Conservation (phyloP, 2,113 vertebrate species). For the Bujurquina vittata region DNA sequence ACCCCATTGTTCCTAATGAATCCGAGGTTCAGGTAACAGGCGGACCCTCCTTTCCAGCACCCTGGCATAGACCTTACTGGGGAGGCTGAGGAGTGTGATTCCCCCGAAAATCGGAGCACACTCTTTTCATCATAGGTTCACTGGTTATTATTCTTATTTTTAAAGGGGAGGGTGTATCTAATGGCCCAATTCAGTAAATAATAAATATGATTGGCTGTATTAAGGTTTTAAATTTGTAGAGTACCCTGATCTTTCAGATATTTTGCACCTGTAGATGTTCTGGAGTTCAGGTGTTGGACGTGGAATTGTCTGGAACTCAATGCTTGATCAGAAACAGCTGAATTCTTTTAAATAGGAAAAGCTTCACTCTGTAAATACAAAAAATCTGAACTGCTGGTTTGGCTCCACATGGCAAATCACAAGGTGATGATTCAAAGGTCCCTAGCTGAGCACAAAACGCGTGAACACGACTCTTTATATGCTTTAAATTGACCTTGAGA, state of each 20-base stretch:
- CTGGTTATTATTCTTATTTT: too few species aligned
- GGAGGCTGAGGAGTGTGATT: too few species aligned
- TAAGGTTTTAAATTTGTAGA: background rate
- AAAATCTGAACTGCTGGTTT: conserved; percentile 19
- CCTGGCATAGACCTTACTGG: too few species aligned
- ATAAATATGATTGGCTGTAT: too few species aligned
- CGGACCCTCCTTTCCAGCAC: too few species aligned
- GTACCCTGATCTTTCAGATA: background rate
- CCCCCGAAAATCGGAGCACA: too few species aligned
- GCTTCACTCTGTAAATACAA: background rate
- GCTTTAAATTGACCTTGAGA: conserved; percentile 15
- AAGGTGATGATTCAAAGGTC: conserved; percentile 23
- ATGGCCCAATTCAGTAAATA: too few species aligned
- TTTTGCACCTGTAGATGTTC: background rate
- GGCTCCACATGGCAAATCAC: background rate
- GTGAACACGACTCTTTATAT: conserved; percentile 2
- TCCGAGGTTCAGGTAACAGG: too few species aligned
- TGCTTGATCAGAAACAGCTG: conserved; percentile 3
- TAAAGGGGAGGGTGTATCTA: too few species aligned
- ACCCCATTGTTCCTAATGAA: too few species aligned
- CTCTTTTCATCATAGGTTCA: background rate
- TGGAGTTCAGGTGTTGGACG: background rate
- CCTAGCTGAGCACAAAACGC: conserved; percentile 16
- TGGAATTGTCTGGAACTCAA: background rate
- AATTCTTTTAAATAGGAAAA: background rate